Percentiles rank a stretch among this genome's conserved stretches.
phyloP scores from a whole-genome alignment of 2,888 invertebrate species.

The Eurytoma adleriae region DNA sequence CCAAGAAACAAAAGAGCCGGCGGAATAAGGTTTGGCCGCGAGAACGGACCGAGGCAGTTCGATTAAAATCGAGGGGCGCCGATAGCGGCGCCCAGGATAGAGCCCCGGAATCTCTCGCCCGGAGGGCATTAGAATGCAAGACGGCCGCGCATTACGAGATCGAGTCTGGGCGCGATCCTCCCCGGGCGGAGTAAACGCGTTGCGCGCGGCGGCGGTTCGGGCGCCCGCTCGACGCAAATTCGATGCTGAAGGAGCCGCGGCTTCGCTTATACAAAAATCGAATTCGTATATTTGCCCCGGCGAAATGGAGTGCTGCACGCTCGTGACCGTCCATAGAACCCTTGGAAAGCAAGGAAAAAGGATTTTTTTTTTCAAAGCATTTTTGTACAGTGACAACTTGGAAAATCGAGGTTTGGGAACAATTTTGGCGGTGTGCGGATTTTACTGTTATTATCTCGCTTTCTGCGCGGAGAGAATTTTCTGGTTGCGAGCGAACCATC shows the following conservation, averaged over 20 bases:
- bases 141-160: slow-evolving; percentile 45
- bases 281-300: slow-evolving; percentile 30
- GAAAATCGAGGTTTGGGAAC: too few species aligned
- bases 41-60: slow-evolving; percentile 25
- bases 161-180: slow-evolving; percentile 25
- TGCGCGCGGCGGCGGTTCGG: background rate
- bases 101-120: slow-evolving; percentile 9
- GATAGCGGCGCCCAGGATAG: background rate
- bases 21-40: background rate
- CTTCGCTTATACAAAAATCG: slow-evolving; percentile 37
- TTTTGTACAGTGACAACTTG: too few species aligned
- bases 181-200: background rate
- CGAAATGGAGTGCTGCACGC: slow-evolving; percentile 16
- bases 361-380: too few species aligned
- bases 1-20: too few species aligned
- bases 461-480: too few species aligned
- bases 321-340: background rate
- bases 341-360: background rate
- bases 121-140: slow-evolving; percentile 49
- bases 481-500: too few species aligned
- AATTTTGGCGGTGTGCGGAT: too few species aligned
- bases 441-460: too few species aligned
- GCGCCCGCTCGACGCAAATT: slow-evolving; percentile 39
- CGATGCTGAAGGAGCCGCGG: slow-evolving; percentile 39
- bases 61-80: slow-evolving; percentile 48